Percentiles rank a stretch among this genome's conserved stretches.
phyloP scores from a whole-genome alignment of 1,140 invertebrate genomes.

The Zophobas morio region DNA sequence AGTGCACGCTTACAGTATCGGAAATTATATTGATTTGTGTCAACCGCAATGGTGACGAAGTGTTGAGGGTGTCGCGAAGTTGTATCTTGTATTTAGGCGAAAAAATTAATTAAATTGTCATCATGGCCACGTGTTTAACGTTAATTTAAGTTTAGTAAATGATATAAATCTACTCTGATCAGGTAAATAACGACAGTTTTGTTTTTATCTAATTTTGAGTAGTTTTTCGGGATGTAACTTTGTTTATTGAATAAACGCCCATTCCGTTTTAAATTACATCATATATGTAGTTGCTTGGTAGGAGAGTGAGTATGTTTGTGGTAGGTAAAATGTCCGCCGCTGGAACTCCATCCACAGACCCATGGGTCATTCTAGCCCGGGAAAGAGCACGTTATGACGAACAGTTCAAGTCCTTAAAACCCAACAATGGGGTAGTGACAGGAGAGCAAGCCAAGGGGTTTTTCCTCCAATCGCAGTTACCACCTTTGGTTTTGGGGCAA shows the following conservation, averaged over 20 bases:
- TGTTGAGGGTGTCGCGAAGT: conserved; percentile 30
- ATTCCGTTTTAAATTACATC: conserved; percentile 16
- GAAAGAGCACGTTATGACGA: conserved; percentile 92
- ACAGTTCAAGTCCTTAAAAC: conserved; percentile 91
- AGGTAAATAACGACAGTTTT: neutral
- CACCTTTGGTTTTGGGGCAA: conserved; percentile 88
- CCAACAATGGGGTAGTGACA: conserved; percentile 89
- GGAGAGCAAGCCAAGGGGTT: conserved; percentile 96
- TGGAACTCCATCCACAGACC: conserved; percentile 76
- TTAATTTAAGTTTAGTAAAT: neutral
- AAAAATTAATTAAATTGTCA: conserved; percentile 7
- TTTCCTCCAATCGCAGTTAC: conserved; percentile 92
- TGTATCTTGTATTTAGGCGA: neutral
- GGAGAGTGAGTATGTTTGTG: neutral
- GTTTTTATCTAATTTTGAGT: neutral
- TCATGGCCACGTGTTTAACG: conserved; percentile 12
- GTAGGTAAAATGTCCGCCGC: conserved; percentile 62
- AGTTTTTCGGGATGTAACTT: neutral
- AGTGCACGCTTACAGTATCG: conserved; percentile 5
- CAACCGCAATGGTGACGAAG: conserved; percentile 44
- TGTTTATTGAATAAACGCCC: conserved; percentile 8
- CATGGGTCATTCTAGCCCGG: conserved; percentile 89
- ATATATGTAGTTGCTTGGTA: neutral
- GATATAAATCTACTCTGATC: neutral
- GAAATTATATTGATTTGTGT: conserved; percentile 46